A percentile compares a stretch with the other conserved stretches of the same genome.
phyloP scores from a whole-genome alignment of 2,797 vertebrate species.

The Sebastes taczanowskii region DNA sequence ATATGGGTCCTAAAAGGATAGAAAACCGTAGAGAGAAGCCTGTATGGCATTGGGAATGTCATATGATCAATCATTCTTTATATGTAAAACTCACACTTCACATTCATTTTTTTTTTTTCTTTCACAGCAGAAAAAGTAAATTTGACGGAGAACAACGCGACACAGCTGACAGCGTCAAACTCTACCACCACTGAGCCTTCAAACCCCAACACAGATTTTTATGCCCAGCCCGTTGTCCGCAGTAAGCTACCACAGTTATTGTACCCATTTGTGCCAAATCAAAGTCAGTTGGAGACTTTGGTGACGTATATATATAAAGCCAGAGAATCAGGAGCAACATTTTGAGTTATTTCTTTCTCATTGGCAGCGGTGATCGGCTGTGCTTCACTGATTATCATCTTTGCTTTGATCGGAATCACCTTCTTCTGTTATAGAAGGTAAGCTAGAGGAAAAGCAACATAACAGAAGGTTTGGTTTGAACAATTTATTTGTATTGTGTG shows the following conservation, averaged over 20 bases:
- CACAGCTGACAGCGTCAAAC: fast-evolving
- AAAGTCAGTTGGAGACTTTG: background rate
- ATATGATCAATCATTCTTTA: background rate
- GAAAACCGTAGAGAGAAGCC: background rate
- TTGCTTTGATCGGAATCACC: background rate
- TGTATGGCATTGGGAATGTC: background rate
- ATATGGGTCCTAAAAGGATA: background rate
- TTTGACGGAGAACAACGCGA: background rate
- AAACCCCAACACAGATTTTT: background rate
- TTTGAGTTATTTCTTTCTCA: background rate
- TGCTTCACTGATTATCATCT: background rate
- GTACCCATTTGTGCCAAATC: background rate
- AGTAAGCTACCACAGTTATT: background rate
- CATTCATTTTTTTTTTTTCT: background rate
- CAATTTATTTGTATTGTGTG: background rate
- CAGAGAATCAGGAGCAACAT: background rate
- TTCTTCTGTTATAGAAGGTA: slow-evolving; percentile 17
- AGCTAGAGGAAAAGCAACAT: background rate
- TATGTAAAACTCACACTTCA: background rate
- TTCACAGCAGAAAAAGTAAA: no score
- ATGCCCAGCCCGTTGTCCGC: fast-evolving
- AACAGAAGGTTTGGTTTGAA: background rate
- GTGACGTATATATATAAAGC: no score
- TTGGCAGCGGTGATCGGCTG: background rate
- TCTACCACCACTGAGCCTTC: background rate